Base-by-base conservation (phyloP, 2,888 invertebrate species). In the Mesorhabditis sp. region DNA sequence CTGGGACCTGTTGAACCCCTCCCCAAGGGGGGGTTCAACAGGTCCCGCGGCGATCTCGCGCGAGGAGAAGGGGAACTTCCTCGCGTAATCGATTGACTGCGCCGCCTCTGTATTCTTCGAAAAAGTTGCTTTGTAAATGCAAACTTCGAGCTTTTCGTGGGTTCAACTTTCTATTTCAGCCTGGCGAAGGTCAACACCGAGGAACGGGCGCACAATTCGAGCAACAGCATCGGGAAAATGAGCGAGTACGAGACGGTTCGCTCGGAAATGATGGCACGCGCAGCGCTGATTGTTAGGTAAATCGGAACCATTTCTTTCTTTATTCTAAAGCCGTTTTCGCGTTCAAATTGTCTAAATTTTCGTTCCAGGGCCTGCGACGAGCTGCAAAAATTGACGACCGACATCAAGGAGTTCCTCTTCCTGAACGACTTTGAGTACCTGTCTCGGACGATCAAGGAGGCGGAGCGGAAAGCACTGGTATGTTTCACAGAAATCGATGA, bases 391-490 rank as follows among this genome's bases (percentile, higher is more conserved):
- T 89, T 98, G 44, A 95, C 96, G 0, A 94, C 95, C 0, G 96
- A 97, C 86, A 93, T 98, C 74, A 97, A 97, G 85, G 96, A 98
- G 86, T 98, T 96, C 87, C 89, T 97, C 64, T 95, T 97, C 82
- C 89, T 98, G 41, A 97, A 97, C 87, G 97, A 98, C 87, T 98
- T 98, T 86, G 95, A 95, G 64, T 95, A 95, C 2, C 94, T 97
- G 0, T 97, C 97, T 87, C 95, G 96, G 85, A 93, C 95, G 0
- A 96, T 97, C 75, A 74, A 74, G 67, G 44, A 71, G 76, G 74
- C 44, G 71, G 72, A 64, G 44, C 66, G 61, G 10, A 7, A 15
- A 43, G 42, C 7, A 43, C 13, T 10, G 4, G 43, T 6, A 43
- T 15, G 28, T 43, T 6, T 3, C 5, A 43, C 44, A 4, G 13